A percentile compares a stretch with the other conserved stretches of the same genome.
Conservation (phyloP, 2,888 invertebrate genomes). For the Theodoxus fluviatilis region DNA sequence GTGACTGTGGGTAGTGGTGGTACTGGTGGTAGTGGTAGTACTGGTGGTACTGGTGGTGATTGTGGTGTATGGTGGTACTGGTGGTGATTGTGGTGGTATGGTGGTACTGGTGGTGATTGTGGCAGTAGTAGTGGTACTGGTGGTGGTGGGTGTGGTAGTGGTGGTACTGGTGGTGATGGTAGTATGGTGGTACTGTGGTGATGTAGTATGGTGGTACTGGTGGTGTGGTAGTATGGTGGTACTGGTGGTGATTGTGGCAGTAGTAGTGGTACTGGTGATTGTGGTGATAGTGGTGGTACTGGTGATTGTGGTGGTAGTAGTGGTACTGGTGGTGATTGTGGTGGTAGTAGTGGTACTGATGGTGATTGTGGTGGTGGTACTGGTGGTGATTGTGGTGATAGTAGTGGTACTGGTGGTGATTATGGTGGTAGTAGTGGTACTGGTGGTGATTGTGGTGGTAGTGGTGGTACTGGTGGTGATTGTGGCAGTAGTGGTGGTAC, state of each 20-base stretch:
- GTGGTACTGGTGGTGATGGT: background rate
- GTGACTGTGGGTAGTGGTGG: constrained; percentile 6
- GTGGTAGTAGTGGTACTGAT: background rate
- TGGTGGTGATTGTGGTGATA: background rate
- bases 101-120: background rate
- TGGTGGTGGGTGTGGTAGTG: background rate
- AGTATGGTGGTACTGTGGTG: background rate
- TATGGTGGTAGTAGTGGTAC: background rate
- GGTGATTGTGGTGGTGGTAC: background rate
- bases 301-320: background rate
- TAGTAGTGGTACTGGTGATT: constrained; percentile 6
- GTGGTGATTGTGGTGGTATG: background rate
- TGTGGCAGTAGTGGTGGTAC: constrained; percentile 1
- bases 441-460: background rate
- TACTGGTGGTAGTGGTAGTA: constrained; percentile 22
- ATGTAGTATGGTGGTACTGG: background rate
- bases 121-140: background rate
- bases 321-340: background rate
- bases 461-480: constrained; percentile 22
- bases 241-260: background rate
- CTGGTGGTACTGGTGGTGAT: background rate
- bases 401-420: background rate
- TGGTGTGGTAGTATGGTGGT: constrained; percentile 12
- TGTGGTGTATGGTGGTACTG: background rate
- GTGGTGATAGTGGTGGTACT: constrained; percentile 6